A percentile compares a stretch with the other conserved stretches of the same genome.
Conservation (phyloP, 2,113 vertebrate species). For the Esox niger region DNA sequence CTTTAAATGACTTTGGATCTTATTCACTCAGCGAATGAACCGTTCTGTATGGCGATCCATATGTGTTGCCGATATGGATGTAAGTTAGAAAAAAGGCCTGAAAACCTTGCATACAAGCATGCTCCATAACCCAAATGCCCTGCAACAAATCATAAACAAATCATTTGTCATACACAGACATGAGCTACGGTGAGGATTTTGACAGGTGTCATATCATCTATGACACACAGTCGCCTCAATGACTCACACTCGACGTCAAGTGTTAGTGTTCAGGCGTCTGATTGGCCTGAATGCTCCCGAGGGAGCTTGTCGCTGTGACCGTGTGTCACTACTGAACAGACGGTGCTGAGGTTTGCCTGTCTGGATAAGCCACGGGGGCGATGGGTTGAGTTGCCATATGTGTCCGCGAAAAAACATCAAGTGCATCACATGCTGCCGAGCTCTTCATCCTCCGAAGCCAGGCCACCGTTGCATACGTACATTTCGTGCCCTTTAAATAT, state of each 20-base stretch:
- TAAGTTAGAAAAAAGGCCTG: too few species aligned
- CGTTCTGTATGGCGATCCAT: too few species aligned
- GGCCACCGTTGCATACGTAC: not conserved
- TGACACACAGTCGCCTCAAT: not conserved
- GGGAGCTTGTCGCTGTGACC: slow-evolving; percentile 1
- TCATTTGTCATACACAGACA: not conserved
- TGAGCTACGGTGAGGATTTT: not conserved
- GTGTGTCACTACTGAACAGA: slow-evolving; percentile 1
- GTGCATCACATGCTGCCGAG: not conserved
- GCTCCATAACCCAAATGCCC: too few species aligned
- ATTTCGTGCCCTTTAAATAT: not conserved
- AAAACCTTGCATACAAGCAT: too few species aligned
- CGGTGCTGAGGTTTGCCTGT: not conserved
- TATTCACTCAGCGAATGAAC: too few species aligned
- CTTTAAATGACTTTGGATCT: too few species aligned
- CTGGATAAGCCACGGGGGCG: not conserved
- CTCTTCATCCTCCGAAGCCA: not conserved
- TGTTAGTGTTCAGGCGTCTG: not conserved
- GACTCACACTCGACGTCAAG: not conserved
- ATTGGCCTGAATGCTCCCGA: not conserved
- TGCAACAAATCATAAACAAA: too few species aligned
- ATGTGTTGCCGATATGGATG: too few species aligned
- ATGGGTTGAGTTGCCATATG: slow-evolving; percentile 1
- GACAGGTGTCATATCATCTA: not conserved
- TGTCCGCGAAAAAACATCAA: not conserved